Percentiles rank a stretch among this genome's conserved stretches.
These are phyloP conservation scores for Morus bassanus DNA, from an alignment of 2,797 vertebrate genomes.

Conservation along the genomic window DNA sequence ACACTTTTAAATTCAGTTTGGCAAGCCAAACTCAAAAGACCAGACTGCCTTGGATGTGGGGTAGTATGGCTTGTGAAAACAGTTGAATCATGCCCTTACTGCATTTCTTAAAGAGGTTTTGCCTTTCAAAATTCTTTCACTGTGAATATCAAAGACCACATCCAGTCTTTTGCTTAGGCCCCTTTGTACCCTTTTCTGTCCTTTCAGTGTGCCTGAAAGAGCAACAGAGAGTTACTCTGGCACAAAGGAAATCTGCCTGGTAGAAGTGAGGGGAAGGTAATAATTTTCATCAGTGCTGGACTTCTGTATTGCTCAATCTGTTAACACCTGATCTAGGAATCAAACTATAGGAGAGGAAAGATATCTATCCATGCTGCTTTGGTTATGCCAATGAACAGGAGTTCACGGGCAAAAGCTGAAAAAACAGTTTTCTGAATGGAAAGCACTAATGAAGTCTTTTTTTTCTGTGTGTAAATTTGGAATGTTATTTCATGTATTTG, in stretches of 20 bases:
- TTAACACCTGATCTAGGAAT: not conserved
- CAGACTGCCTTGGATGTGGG: slow-evolving; percentile 24
- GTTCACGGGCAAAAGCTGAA: not conserved
- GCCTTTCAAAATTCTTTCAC: slow-evolving; percentile 3
- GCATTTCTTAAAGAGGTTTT: not conserved
- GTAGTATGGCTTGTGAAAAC: not conserved
- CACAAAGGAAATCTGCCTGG: not conserved
- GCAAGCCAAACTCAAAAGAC: slow-evolving; percentile 29
- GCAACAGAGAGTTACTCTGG: not conserved
- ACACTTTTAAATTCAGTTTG: slow-evolving; percentile 42
- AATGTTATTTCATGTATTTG: not conserved
- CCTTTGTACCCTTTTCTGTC: not conserved
- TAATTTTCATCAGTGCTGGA: not conserved
- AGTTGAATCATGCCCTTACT: not conserved
- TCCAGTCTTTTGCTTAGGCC: not conserved
- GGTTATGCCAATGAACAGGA: not conserved
- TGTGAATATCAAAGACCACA: not conserved
- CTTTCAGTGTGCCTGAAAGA: not conserved
- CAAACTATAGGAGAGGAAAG: not conserved
- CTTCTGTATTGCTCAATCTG: not conserved
- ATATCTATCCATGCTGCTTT: not conserved
- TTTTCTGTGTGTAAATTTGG: not conserved
- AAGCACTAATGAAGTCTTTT: not conserved
- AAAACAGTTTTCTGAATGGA: not conserved
- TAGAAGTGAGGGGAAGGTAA: not conserved